Evolutionary conservation across 2,797 vertebrate species (phyloP), one percentile per base, ranked within the genome.

Genomic region (Bovichtus variegatus): DNA sequence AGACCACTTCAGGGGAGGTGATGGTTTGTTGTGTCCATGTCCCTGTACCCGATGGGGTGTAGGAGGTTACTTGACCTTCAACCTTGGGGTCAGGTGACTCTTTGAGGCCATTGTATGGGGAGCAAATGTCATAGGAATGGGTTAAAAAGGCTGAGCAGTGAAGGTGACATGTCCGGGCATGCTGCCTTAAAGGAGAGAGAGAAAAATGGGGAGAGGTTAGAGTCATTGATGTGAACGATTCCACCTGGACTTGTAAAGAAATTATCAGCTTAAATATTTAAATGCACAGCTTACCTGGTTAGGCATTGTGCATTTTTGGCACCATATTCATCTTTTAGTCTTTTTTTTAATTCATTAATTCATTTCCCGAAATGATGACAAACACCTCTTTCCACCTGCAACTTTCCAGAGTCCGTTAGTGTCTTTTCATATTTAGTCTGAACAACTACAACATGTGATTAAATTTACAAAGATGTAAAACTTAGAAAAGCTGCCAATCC

Each of bases 31-130:
- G 83, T 91, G 89, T 88, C 87, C 72, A 55, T 61, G 82, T 87
- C 89, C 54, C 74, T 53, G 58, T 83, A 71, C 84, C 82, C 76
- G 36, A 75, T 77, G 77, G 87, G 83, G 89, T 92, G 90, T 81
- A 81, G 86, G 88, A 76, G 88, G 93, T 92, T 83, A 90, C 90
- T 90, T 95, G 90, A 93, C 93, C 93, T 92, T 91, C 81, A 87
- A 91, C 92, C 93, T 76, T 3, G 9, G 76, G 94, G 94, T 95
- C 93, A 94, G 93, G 83, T 92, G 93, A 92, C 82, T 91, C 91
- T 93, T 93, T 93, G 82, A 90, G 85, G 81, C 82, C 70, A 83
- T 93, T 91, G 87, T 87, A 54, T 71, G 9, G 55, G 62, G 78
- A 88, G 89, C 86, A 90, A 90, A 86, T 91, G 88, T 87, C 65